Evolutionary conservation across 1,140 invertebrate species (phyloP).

Genomic region (Coelopa frigida): DNA sequence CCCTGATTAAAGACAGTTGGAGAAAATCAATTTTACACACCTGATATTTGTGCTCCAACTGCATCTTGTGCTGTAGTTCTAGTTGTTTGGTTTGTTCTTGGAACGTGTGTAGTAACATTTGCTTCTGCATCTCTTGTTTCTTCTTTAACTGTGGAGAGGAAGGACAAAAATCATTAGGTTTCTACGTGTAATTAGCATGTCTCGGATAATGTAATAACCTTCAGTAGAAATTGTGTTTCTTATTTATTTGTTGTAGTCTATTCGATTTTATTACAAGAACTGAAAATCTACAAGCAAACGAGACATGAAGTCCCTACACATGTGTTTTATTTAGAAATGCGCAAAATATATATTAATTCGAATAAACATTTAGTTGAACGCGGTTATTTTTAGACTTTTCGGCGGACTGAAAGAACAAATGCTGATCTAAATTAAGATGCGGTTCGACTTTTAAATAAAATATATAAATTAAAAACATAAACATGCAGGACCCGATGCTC

Average conservation of each 20-base stretch:
- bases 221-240: neutral
- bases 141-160: slow-evolving; percentile 70
- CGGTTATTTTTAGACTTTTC: slow-evolving; percentile 38
- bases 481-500: neutral
- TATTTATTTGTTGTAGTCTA: neutral
- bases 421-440: neutral
- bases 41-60: slow-evolving; percentile 79
- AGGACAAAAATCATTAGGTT: too few relatives aligned
- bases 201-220: slow-evolving; percentile 1
- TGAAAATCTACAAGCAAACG: neutral
- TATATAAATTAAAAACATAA: slow-evolving; percentile 1
- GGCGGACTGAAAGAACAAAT: neutral
- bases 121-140: slow-evolving; percentile 83
- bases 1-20: neutral
- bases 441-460: neutral
- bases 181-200: too few relatives aligned
- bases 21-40: slow-evolving; percentile 47
- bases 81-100: slow-evolving; percentile 82
- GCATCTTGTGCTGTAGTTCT: slow-evolving; percentile 80
- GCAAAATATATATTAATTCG: slow-evolving; percentile 44
- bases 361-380: slow-evolving; percentile 45
- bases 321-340: slow-evolving; percentile 34
- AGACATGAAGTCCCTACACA: slow-evolving; percentile 5
- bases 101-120: slow-evolving; percentile 79
- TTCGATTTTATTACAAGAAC: neutral